Evolutionary conservation across 2,113 vertebrate species (phyloP), one percentile per base, ranked within the genome.

Genomic region (Forbesichthys papilliferus): DNA sequence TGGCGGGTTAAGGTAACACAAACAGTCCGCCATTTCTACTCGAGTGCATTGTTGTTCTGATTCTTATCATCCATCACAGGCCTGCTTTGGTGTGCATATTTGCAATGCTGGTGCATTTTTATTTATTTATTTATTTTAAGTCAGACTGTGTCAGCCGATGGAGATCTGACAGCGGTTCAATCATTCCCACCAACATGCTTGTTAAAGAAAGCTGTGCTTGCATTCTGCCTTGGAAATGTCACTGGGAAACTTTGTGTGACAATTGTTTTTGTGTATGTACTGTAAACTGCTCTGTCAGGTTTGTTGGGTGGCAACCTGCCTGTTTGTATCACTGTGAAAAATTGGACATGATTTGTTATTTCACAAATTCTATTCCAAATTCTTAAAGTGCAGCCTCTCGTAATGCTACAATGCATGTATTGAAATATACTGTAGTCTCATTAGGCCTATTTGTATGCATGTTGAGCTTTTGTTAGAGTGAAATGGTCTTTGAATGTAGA

Each of bases 11-110:
- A 69, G 66, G 73, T 55, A 27, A 3, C 55, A 33, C 46, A 59
- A 27, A 27, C 49, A 11, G 13, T 54, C 71, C 63, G 66, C 54
- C 34, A 59, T 64, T 71, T 75, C 9, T 66, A 3, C 49, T n/a
- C 1, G 12, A 55, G 51, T 58, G 57, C 46, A 58, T 51, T 9
- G 6, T 54, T 54, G 12, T 54, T n/a, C 52, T 54, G 52, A 42
- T 33, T 58, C 10, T 58, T 12, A 27, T 58, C 20, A 58, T 34
- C 9, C 20, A 58, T 58, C 20, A 20, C 11, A 11, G 55, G 52
- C 56, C 56, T 33, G 27, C 56, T 58, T 58, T 9, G 18, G 10
- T 27, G 5, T 33, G 56, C 18, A 12, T 18, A 36, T 55, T 46
- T 63, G n/a, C 18, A 5, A 12, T 61, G 60, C 47, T 71, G 16